Conservation (phyloP, 2,113 vertebrate genomes). For the Castor canadensis region DNA sequence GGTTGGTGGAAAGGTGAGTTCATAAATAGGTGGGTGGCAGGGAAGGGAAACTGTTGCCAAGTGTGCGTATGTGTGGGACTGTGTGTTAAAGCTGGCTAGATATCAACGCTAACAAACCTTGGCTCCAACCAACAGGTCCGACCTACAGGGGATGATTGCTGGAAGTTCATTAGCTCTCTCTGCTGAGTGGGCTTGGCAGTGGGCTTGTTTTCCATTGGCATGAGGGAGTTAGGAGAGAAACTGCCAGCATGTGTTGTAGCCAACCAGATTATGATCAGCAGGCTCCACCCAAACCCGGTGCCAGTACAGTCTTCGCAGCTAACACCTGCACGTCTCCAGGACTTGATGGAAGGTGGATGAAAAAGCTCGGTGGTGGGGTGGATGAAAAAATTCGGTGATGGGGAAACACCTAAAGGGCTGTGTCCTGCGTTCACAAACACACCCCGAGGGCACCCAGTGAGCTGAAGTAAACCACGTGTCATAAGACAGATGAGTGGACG, state of each 20-base stretch:
- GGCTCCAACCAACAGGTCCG: constrained; percentile 73
- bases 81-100: constrained; percentile 54
- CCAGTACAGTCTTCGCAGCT: constrained; percentile 51
- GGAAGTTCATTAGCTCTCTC: constrained; percentile 79
- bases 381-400: constrained; percentile 24
- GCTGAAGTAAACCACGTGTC: not conserved
- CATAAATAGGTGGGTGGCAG: not conserved
- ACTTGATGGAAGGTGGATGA: constrained; percentile 50
- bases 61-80: not conserved
- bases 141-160: constrained; percentile 62
- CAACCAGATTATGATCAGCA: constrained; percentile 74
- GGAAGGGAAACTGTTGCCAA: not conserved
- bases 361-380: constrained; percentile 22
- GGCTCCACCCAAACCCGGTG: constrained; percentile 68
- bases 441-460: not conserved
- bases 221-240: constrained; percentile 46
- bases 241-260: constrained; percentile 75
- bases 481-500: not conserved
- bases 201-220: constrained; percentile 79
- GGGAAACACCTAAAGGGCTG: not conserved
- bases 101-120: constrained; percentile 80
- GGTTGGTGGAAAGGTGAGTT: not conserved
- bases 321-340: constrained; percentile 68
- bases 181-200: constrained; percentile 78
- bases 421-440: not conserved